Evolutionary conservation across 2,797 vertebrate species (phyloP), one percentile per base, ranked within the genome.

Genomic region (Argyrosomus regius): DNA sequence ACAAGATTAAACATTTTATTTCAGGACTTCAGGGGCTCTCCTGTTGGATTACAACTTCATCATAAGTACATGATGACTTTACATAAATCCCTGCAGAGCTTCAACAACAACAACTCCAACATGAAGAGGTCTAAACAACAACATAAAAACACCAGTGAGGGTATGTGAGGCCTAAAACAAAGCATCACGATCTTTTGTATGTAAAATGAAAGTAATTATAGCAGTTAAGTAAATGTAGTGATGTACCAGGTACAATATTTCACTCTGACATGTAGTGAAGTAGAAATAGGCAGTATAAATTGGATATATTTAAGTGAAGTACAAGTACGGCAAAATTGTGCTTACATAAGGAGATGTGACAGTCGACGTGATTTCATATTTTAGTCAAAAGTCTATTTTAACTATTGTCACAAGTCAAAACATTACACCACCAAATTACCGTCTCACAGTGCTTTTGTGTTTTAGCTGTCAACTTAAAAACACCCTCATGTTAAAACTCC

Each of bases 401-500:
- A 50, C 31, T 26, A 46, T 0, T 66, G 26, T 43, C 31, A 49
- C 20, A 56, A 39, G 60, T 50, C 18, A 50, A 64, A 69, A 43
- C 48, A 48, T 46, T 52, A 48, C 45, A 43, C 26, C 9, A 28
- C 7, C 6, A 35, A 52, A 24, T 43, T 46, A 22, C 24, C 4
- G 35, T 57, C 62, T 62, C 17, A 3, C 31, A 52, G 48, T 26
- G 26, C 28, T 49, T 72, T 58, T 72, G 16, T 70, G 49, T 57
- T 70, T 75, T 48, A 54, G 63, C 61, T 69, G 72, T 78, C 69
- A 63, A 45, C 58, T 61, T 62, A 65, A 77, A 78, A 72, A 64
- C 26, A 22, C 46, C 84, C 75, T 50, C 39, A 14, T 71, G 67
- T 60, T 81, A 45, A 63, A 78, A 72, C 77, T 66, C 77, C 79